Base-by-base conservation (phyloP, 2,797 vertebrate genomes). In the Yasuhikotakia modesta region DNA sequence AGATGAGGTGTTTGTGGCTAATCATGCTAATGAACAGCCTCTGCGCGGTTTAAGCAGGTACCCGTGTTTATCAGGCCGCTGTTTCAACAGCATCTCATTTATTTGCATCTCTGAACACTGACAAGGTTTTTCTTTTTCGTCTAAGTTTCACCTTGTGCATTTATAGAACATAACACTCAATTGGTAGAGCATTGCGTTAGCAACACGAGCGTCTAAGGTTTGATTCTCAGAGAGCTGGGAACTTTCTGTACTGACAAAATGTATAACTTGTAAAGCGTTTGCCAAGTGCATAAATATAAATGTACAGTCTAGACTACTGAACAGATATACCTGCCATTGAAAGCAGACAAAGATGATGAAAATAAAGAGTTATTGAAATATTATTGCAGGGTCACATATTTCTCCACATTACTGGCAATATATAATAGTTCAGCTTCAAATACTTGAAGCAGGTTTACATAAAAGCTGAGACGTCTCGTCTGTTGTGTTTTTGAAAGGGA, bases 11-110 rank as follows among this genome's bases (percentile, higher is more conserved):
- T 79, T 79, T 81, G 76, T 71, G 53, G 69, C 73, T 81, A 85
- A 83, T 85, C 76, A 79, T 50, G 55, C 24, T 83, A 85, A 85
- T 85, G 79, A 83, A 81, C 24, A 60, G 53, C 24, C 76, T 77
- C 81, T 13, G 79, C 80, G 71, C 27, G 70, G 50, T 63, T 68
- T 65, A 55, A 66, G 73, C 65, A 73, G 76, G 74, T 81, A 79
- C 21, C 58, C 69, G 48, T 77, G 79, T 78, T 79, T 72, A 70
- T 83, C 72, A 73, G 58, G 27, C 21, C 11, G 24, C 32, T 69
- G 24, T 77, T 60, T 65, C 45, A 63, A 46, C 76, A 60, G 27
- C 55, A 19, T 30, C 46, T 52, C 50, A 58, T 65, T 73, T 46
- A 78, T 82, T 61, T 63, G 70, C 61, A 63, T 73, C 32, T 58